Conservation (phyloP, 2,888 invertebrate genomes). For the Hanleya hanleyi region DNA sequence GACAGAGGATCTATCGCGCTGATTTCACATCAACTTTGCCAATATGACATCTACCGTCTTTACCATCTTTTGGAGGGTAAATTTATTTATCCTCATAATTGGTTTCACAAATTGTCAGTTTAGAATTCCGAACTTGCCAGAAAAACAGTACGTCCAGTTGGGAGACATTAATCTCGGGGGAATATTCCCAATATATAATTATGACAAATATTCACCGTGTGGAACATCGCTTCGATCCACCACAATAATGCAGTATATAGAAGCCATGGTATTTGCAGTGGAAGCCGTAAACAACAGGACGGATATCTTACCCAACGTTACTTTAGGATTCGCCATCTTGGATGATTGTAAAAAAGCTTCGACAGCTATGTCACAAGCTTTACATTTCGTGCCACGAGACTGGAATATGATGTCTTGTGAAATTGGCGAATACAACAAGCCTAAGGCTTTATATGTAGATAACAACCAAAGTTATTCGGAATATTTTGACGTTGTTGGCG, state of each 20-base stretch:
- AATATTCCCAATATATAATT: constrained; percentile 43
- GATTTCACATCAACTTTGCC: too few relatives aligned
- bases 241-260: constrained; percentile 47
- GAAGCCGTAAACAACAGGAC: constrained; percentile 43
- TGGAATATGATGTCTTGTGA: not conserved
- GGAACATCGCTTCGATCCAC: constrained; percentile 39
- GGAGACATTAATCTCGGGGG: constrained; percentile 54
- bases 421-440: not conserved
- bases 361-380: constrained; percentile 48
- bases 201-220: constrained; percentile 20
- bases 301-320: constrained; percentile 38
- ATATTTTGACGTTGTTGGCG: constrained; percentile 43
- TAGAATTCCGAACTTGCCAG: constrained; percentile 30
- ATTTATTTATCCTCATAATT: too few relatives aligned
- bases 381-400: constrained; percentile 45
- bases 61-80: too few relatives aligned
- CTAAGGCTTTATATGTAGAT: too few relatives aligned
- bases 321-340: constrained; percentile 49
- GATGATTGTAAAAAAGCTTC: constrained; percentile 53
- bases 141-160: constrained; percentile 27
- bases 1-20: too few relatives aligned
- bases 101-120: too few relatives aligned
- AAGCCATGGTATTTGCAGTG: constrained; percentile 51
- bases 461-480: not conserved
- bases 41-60: too few relatives aligned